Base-by-base conservation (phyloP, 2,797 vertebrate genomes). In the Chaenodraco wilsoni region DNA sequence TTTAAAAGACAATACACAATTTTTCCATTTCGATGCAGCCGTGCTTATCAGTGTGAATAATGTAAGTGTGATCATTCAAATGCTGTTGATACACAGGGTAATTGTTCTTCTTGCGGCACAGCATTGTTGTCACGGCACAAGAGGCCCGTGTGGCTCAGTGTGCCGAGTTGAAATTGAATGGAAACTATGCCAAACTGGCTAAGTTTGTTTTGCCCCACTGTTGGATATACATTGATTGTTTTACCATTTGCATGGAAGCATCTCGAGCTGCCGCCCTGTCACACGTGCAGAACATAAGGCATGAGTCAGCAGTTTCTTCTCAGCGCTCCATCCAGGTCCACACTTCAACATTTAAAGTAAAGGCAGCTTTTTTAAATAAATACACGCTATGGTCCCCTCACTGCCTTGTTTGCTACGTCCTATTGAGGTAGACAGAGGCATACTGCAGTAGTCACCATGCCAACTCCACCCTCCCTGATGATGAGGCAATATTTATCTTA, bases 301-400 rank as follows among this genome's bases (percentile, higher is more conserved):
- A 71, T 40, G 55, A 75, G 23, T 19, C 40, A 50, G 63, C 61
- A 21, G 33, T 58, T 55, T 19, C 49, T 51, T 16, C 33, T 3
- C n/a, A 15, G 65, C 27, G 44, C 67, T 51, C 51, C 70, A 45
- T 68, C 81, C 72, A 71, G 81, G 70, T 83, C 69, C 72, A 68
- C 67, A 64, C 84, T 55, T 71, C 43, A 62, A 78, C 84, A 87
- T 85, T 85, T 83, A 86, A 85, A 88, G 74, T 76, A 84, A 93
- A 94, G 93, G 93, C 92, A 93, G 90, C 86, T 90, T 88, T 37
- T 37, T 50, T 83, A 75, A 88, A 88, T 78, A 80, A 85, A 86
- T 78, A 78, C 69, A 71, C 60, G 17, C 59, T 49, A 2, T 78
- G 85, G 81, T 87, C 77, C 82, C 76, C 63, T 66, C 13, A 54